Evolutionary conservation across 1,140 invertebrate genomes (phyloP).

Genomic region (Zelostemma sp.): DNA sequence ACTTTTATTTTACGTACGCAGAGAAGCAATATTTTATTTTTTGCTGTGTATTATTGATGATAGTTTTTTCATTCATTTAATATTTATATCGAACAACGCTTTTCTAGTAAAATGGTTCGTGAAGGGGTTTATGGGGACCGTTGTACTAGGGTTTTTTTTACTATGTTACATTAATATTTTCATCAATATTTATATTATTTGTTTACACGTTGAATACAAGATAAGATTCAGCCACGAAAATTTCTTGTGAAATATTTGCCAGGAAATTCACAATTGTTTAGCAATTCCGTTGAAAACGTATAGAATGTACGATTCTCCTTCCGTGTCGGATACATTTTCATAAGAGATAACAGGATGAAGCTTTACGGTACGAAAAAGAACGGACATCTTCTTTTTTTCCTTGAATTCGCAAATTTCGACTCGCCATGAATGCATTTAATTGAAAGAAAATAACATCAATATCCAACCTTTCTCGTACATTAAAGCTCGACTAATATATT

Average conservation of each 20-base stretch:
- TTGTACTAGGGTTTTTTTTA: neutral
- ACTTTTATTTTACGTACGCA: no score
- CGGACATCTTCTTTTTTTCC: conserved; percentile 2
- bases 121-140: no score
- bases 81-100: neutral
- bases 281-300: conserved; percentile 15
- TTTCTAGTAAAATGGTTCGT: neutral
- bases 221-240: conserved; percentile 3
- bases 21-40: no score
- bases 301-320: conserved; percentile 25
- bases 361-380: conserved; percentile 28
- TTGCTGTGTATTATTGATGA: no score
- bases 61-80: neutral
- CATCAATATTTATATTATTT: neutral
- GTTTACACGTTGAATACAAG: no score
- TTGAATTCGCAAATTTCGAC: no score
- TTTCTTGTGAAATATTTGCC: conserved; percentile 27
- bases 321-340: conserved; percentile 33
- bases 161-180: neutral
- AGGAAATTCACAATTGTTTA: conserved; percentile 19
- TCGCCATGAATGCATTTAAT: conserved; percentile 16
- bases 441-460: neutral
- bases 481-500: conserved; percentile 65
- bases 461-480: conserved; percentile 60
- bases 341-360: conserved; percentile 26